Conservation (phyloP, 2,797 vertebrate species). For the Channallabes apus region DNA sequence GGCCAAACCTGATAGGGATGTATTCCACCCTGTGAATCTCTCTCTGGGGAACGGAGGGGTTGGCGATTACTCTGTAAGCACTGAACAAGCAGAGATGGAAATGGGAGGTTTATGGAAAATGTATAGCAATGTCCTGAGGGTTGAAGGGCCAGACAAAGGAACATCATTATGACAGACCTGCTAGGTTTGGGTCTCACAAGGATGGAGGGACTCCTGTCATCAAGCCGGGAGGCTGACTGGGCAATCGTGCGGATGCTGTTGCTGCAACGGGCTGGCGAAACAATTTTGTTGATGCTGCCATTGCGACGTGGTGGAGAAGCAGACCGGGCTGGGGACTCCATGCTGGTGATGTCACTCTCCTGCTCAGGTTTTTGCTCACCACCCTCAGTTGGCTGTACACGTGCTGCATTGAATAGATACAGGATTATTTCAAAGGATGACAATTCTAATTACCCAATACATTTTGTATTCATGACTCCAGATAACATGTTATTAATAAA, state of each 20-base stretch:
- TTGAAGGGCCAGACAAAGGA: neutral
- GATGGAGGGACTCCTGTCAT: constrained; percentile 69
- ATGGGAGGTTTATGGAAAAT: constrained; percentile 31
- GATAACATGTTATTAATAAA: neutral
- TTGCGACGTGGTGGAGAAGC: constrained; percentile 74
- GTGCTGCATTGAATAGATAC: constrained; percentile 66
- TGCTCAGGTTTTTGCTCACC: constrained; percentile 75
- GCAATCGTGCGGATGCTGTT: constrained; percentile 81
- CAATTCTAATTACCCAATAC: neutral
- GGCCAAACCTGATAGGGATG: constrained; percentile 55
- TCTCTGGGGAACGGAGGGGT: constrained; percentile 45
- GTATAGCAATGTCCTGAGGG: constrained; percentile 38
- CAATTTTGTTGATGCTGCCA: constrained; percentile 75
- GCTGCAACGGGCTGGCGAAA: constrained; percentile 71
- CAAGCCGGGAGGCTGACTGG: constrained; percentile 73
- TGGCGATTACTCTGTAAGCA: constrained; percentile 47
- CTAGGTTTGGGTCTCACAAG: constrained; percentile 71
- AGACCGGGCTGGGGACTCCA: constrained; percentile 73
- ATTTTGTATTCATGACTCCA: neutral
- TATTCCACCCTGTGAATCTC: constrained; percentile 53
- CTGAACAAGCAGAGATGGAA: constrained; percentile 51
- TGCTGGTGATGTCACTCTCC: constrained; percentile 77
- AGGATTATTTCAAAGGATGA: neutral
- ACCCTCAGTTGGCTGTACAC: constrained; percentile 80
- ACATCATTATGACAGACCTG: constrained; percentile 70